Evolutionary conservation across 2,888 invertebrate genomes (phyloP).

Genomic region (Yponomeuta sedellus): DNA sequence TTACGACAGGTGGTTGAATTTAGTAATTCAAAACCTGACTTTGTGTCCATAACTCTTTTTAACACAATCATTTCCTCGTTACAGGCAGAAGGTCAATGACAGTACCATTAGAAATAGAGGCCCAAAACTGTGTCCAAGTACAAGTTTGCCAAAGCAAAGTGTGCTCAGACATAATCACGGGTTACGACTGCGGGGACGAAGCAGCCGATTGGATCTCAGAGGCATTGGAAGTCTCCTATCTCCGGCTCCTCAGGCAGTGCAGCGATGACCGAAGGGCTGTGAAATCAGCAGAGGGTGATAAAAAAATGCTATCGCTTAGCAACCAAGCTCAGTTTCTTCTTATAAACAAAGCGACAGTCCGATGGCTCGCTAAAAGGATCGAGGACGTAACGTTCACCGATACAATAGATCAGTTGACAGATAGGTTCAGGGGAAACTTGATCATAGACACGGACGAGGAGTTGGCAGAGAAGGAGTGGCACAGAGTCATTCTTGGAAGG

Average conservation of each 20-base stretch:
- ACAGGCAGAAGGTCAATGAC: constrained; percentile 71
- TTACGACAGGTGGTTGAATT: too few species aligned
- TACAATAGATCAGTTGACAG: constrained; percentile 77
- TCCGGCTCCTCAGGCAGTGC: constrained; percentile 82
- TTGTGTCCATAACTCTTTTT: not conserved
- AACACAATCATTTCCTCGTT: constrained; percentile 26
- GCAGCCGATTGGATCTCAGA: constrained; percentile 88
- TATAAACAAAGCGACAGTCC: constrained; percentile 85
- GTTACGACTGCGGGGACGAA: constrained; percentile 89
- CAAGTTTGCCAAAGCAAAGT: constrained; percentile 87
- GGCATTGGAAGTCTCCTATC: constrained; percentile 80
- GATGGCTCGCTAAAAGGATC: constrained; percentile 80
- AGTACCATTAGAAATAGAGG: constrained; percentile 64
- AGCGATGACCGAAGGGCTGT: constrained; percentile 46
- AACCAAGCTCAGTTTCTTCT: constrained; percentile 93
- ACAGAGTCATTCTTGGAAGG: constrained; percentile 79
- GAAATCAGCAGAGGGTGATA: constrained; percentile 34
- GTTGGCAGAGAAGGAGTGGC: constrained; percentile 88
- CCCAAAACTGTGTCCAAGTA: constrained; percentile 34
- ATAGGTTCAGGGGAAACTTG: constrained; percentile 94
- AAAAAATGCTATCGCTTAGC: constrained; percentile 75
- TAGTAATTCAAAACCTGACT: too few species aligned
- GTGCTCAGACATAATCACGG: constrained; percentile 87
- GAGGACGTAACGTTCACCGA: constrained; percentile 68
- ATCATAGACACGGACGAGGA: constrained; percentile 83